phyloP scores from a whole-genome alignment of 2,797 vertebrate species.

The Carapus acus region DNA sequence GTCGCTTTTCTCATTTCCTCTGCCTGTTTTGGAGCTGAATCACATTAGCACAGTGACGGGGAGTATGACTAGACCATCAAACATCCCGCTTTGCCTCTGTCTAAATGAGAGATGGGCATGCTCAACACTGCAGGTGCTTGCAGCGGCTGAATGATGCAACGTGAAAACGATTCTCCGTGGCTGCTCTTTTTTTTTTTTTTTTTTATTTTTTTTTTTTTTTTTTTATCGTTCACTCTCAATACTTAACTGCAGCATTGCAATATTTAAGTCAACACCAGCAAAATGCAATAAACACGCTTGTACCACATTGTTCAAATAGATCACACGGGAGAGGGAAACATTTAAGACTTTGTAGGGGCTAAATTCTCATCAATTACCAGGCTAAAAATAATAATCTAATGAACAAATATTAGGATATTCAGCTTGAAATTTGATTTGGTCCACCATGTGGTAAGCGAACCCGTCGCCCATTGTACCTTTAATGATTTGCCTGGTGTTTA shows the following conservation, averaged over 20 bases:
- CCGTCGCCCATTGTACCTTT: constrained; percentile 59
- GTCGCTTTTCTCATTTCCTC: constrained; percentile 66
- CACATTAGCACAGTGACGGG: constrained; percentile 68
- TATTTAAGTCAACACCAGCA: too few species aligned
- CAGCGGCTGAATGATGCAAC: constrained; percentile 60
- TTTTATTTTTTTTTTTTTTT: too few species aligned
- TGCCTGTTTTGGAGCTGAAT: constrained; percentile 68
- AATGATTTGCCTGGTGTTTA: constrained; percentile 65
- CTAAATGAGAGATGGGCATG: constrained; percentile 66
- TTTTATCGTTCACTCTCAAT: too few species aligned
- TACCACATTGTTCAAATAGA: too few species aligned
- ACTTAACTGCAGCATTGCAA: too few species aligned
- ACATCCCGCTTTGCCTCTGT: constrained; percentile 63
- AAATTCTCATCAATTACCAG: constrained; percentile 6
- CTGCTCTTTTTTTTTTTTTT: too few species aligned
- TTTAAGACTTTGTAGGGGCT: not conserved
- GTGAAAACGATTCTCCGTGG: constrained; percentile 57
- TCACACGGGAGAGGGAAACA: not conserved
- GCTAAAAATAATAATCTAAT: not conserved
- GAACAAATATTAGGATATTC: constrained; percentile 18
- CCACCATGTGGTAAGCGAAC: constrained; percentile 34
- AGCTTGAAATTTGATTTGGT: constrained; percentile 25
- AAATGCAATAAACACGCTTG: too few species aligned
- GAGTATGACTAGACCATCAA: constrained; percentile 63
- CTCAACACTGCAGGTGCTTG: constrained; percentile 62